Evolutionary conservation across 2,888 invertebrate genomes (phyloP), one percentile per base, ranked within the genome.

Genomic region (Calephelis perditalis): DNA sequence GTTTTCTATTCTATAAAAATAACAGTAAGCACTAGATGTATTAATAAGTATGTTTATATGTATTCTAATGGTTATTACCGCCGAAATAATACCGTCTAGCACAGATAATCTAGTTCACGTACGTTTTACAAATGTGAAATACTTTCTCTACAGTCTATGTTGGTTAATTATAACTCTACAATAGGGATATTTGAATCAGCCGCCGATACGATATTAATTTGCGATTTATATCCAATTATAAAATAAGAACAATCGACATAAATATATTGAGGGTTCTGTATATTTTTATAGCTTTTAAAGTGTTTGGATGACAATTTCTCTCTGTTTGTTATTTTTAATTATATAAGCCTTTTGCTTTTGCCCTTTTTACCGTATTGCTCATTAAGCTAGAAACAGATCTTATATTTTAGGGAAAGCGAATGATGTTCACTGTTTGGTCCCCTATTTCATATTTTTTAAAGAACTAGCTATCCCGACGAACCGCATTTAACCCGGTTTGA

Each of bases 41-140:
- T 35, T 10, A 49, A 49, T 49, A 49, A 26, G 26, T 49, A 26
- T 49, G 49, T 49, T 49, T 49, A 35, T 49, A 49, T 49, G 49
- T 26, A 10, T 40, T 40, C 40, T 26, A 49, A 49, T 49, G 49
- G 49, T 26, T 49, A 26, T 49, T 49, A 49, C 26, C 15, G 10
- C 49, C 49, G 49, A 49, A 49, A 49, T 49, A 49, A 49, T 26
- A 10, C 49, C 15, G 49, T 49, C 49, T 52, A 26, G 49, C 35
- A 3, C 9, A 11, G 5, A 26, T 26, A 26, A 52, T 52, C 49
- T 52, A 52, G 49, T 52, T 52, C 10, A 52, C 7, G 10, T 52
- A 10, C 49, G 15, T 12, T 47, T 52, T 52, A 52, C 15, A 49
- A 49, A 49, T 52, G 49, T 52, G 40, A 40, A 52, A 5, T 52